Evolutionary conservation across 1,140 invertebrate genomes (phyloP).

Genomic region (Myzus persicae): DNA sequence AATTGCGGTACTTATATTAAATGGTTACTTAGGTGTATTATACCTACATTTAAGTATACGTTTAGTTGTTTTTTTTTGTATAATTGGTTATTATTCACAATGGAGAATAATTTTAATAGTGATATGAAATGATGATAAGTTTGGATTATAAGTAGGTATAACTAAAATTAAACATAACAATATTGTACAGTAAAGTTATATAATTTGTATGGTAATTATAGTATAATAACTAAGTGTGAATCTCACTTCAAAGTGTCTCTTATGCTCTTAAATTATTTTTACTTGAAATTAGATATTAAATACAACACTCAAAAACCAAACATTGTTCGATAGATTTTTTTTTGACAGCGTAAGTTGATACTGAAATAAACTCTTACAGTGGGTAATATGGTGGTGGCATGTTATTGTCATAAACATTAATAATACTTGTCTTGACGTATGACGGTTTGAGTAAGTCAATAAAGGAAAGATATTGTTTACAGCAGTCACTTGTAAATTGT

Average conservation of each 20-base stretch:
- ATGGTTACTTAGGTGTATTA: not conserved
- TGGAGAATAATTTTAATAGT: not conserved
- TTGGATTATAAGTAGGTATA: not conserved
- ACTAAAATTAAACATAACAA: not conserved
- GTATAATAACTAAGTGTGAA: not conserved
- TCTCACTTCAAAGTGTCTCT: too few species aligned
- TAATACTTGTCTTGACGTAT: not conserved
- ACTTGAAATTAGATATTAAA: not conserved
- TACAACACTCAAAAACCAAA: not conserved
- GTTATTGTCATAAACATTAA: conserved; percentile 20
- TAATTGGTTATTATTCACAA: not conserved
- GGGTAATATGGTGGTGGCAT: not conserved
- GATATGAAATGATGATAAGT: not conserved
- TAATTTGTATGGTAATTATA: not conserved
- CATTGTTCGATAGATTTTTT: not conserved
- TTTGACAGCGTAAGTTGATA: not conserved
- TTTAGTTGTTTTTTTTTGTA: not conserved
- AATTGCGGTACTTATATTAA: not conserved
- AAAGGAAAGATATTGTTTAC: not conserved
- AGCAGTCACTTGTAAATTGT: not conserved
- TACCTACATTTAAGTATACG: not conserved
- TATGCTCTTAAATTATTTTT: not conserved
- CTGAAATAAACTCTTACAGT: not conserved
- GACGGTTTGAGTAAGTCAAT: not conserved
- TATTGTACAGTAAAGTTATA: not conserved